Base-by-base conservation (phyloP, 2,113 vertebrate species). In the Numenius arquata region DNA sequence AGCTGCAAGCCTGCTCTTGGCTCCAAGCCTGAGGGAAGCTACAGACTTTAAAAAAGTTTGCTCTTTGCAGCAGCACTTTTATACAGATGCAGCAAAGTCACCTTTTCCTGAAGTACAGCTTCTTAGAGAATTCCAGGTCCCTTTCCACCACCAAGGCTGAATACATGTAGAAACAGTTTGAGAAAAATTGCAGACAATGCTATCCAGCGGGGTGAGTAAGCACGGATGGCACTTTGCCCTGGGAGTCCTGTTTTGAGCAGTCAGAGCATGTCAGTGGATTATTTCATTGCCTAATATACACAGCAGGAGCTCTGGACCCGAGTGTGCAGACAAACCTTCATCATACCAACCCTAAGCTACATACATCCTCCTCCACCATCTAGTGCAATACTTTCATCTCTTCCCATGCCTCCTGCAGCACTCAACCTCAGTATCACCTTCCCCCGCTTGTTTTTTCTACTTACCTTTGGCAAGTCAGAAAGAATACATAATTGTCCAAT, bases 181-280 rank as follows among this genome's bases (percentile, higher is more conserved):
- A 93, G 82, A 87, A 96, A 92, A 96, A 85, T 8, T 73, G 85
- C 77, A 96, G 43, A 89, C 89, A 82, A 48, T 62, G 62, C 91
- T 85, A 70, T 82, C 53, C 91, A 85, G 85, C 1, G 5, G 58
- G 15, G 48, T 93, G 89, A 96, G 79, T 82, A 94, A 96, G 93
- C 34, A 91, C 4, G 81, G 81, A 93, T 95, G 95, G 95, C 96
- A 95, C 91, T 87, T 96, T 96, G 93, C 95, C 96, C 85, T 95
- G 66, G 36, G 77, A 94, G 78, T 83, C 70, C 58, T 94, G 81
- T 93, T 94, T 94, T 66, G 87, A 96, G 58, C 74, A 94, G 93
- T 91, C 70, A 82, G 91, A 96, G 87, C 96, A 96, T 93, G 96
- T 89, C 12, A 1, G 70, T 79, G 81, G 81, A 91, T 88, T 91